Conservation (phyloP, 1,140 invertebrate species). For the Drosophila triauraria region DNA sequence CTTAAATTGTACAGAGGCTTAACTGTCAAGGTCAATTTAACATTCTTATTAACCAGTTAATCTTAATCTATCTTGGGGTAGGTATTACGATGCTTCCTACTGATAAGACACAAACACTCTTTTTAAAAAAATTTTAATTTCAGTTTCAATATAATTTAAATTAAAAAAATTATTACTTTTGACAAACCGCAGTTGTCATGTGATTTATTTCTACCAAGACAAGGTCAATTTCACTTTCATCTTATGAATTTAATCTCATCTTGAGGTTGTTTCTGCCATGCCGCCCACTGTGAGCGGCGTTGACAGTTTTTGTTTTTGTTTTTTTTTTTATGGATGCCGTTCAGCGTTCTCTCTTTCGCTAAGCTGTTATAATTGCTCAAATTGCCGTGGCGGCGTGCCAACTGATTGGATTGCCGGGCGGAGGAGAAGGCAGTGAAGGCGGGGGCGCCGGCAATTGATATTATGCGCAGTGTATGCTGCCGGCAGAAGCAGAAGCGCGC, state of each 20-base stretch:
- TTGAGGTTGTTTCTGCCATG: slow-evolving; percentile 15
- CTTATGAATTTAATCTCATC: background rate
- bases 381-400: slow-evolving; percentile 66
- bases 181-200: no score
- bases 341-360: slow-evolving; percentile 46
- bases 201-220: background rate
- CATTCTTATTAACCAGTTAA: no score
- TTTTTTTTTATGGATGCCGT: background rate
- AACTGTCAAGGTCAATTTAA: background rate
- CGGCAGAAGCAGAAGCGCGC: slow-evolving; percentile 40
- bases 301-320: slow-evolving; percentile 51
- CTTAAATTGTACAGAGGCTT: no score
- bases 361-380: slow-evolving; percentile 73
- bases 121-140: background rate
- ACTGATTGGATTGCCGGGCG: slow-evolving; percentile 30
- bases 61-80: no score
- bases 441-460: slow-evolving; percentile 41
- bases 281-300: slow-evolving; percentile 50
- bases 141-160: background rate
- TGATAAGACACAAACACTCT: no score
- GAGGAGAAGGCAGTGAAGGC: background rate
- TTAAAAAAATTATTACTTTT: no score
- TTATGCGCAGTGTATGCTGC: slow-evolving; percentile 71
- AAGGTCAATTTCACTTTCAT: slow-evolving; percentile 8
- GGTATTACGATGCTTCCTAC: no score